These are phyloP conservation scores for Aspidiotus destructor DNA, from an alignment of 2,888 invertebrate genomes.

Conservation along the genomic window DNA sequence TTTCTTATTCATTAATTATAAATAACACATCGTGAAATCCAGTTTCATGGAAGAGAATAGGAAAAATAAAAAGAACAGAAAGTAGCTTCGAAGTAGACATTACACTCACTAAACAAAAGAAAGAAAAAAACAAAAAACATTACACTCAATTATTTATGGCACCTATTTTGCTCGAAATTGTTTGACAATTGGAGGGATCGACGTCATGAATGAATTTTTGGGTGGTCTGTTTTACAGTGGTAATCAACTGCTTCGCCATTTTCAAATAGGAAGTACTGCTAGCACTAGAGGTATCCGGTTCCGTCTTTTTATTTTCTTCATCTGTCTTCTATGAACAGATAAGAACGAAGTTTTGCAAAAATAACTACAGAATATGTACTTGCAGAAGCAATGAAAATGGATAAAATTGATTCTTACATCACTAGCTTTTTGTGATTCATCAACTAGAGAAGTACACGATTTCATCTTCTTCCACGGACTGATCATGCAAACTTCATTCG, in stretches of 20 bases:
- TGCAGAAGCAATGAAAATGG: neutral
- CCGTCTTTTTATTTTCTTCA: constrained; percentile 10
- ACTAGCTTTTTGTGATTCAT: no score
- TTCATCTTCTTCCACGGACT: constrained; percentile 35
- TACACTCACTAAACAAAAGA: no score
- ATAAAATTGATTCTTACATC: neutral
- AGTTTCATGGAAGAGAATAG: no score
- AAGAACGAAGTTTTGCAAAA: neutral
- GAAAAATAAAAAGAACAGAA: no score
- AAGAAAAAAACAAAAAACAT: neutral
- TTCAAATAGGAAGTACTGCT: constrained; percentile 17
- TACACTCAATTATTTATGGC: constrained; percentile 13
- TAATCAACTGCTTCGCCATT: constrained; percentile 20
- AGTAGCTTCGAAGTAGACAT: no score
- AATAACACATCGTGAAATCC: no score
- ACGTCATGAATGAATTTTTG: constrained; percentile 20
- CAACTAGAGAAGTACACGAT: constrained; percentile 15
- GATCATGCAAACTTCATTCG: constrained; percentile 29
- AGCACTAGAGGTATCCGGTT: no score
- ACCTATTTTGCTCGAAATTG: constrained; percentile 13
- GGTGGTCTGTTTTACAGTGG: constrained; percentile 16
- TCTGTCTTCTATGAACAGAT: neutral
- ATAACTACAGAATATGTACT: neutral
- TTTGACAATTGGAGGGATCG: constrained; percentile 15
- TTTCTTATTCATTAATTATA: no score